Conservation (phyloP, 64 coral and sea anemone species). For the Orbicella faveolata region DNA sequence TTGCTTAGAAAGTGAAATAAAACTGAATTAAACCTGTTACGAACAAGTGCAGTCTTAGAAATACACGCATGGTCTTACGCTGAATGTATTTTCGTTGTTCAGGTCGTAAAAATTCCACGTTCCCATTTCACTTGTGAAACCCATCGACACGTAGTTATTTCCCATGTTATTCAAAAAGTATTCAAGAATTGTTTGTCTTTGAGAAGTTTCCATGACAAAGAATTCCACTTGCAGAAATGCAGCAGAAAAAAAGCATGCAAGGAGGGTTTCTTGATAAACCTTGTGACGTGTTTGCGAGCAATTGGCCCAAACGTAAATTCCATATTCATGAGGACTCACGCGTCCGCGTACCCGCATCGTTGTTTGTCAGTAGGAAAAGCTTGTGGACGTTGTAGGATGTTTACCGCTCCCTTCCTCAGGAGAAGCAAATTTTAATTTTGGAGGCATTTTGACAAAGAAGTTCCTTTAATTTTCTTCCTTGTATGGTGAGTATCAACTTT, state of each 20-base stretch:
- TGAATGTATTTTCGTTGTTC: no score
- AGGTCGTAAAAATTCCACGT: no score
- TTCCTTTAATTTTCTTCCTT: no score
- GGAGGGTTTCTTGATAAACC: neutral
- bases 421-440: neutral
- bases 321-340: neutral
- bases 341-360: neutral
- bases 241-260: neutral
- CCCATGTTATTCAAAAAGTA: neutral
- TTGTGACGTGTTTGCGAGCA: neutral
- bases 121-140: no score
- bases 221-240: neutral
- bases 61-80: no score
- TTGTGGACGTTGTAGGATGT: neutral
- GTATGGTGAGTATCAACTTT: no score
- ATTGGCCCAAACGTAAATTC: neutral
- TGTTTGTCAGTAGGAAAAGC: neutral
- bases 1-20: no score
- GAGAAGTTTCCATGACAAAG: neutral
- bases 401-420: neutral
- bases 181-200: neutral
- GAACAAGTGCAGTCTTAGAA: no score
- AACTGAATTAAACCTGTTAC: no score
- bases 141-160: no score
- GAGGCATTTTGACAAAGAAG: neutral